Base-by-base conservation (phyloP, 1,140 invertebrate species). In the Idris sp. region DNA sequence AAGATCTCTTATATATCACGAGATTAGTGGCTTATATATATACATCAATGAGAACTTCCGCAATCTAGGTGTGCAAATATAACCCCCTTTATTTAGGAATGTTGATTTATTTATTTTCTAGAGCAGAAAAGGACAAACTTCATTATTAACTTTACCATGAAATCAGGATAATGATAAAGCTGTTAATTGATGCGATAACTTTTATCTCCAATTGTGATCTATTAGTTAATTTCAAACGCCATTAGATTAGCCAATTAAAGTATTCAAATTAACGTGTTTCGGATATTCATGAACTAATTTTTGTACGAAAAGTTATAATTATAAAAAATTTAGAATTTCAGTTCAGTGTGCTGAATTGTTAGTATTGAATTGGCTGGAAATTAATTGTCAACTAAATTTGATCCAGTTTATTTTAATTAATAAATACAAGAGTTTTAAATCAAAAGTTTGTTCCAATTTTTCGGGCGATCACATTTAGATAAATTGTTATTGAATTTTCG, bases 21-120 rank as follows among this genome's bases (percentile, higher is more conserved):
- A 48, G 35, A 72, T 72, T 72, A 62, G 48, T 56, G 49, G 25
- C 33, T 41, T 71, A 56, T 56, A 68, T 54, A 71, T 41, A 61
- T 49, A 48, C 41, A 26, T 8, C 40, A 18, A 5, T 10, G 22
- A 33, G 41, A 71, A 62, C 41, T 62, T 56, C 58, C 26, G 43
- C 58, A 72, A 72, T 72, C 68, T 58, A 58, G 68, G 10, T 18
- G 18, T 3, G 56, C 67, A 71, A 71, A 71, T 35, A 71, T 49
- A 71, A 71, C 61, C 10, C 43, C 61, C n/a, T n/a, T 56, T 61
- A 65, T 73, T 56, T 62, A 15, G 31, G 13, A 44, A 33, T 46
- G 49, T 41, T 48, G 65, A 71, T 77, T 81, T 79, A 76, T 81
- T 76, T 62, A 48, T 22, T 18, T 46, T 67, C 67, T 48, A 41